Base-by-base conservation (phyloP, 2,797 vertebrate genomes). In the Heteromormyrus szaboi region DNA sequence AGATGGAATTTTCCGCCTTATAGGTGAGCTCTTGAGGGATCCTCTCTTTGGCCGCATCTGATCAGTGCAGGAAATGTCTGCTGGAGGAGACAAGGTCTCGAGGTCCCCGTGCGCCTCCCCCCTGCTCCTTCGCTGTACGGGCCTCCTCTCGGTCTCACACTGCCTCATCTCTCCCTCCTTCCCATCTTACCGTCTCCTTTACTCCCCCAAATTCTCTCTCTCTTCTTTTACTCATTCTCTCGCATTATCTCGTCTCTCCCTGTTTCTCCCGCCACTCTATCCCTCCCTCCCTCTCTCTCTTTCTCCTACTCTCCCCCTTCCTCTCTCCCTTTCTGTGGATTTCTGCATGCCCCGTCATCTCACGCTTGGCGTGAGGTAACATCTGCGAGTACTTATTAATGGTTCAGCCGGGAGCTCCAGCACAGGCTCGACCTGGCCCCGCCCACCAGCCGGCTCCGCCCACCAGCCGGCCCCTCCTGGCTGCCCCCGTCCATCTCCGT, bases 321-420 rank as follows among this genome's bases (percentile, higher is more conserved):
- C n/a, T 9, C 72, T 37, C 83, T 85, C 65, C 46, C 19, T 11
- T 44, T 11, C 17, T 22, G 68, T 33, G 54, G 89, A 89, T 87
- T 88, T 89, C 87, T 25, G 86, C 50, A 41, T 50, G 51, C 54
- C 89, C 79, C 83, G 7, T 86, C 89, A 54, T 81, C 50, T 76
- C 19, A 86, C n/a, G 41, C 65, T 88, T 44, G 25, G 72, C 41
- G 53, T 85, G 72, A 33, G 50, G 48, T 84, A 88, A 89, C 89
- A 88, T 89, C 89, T 89, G 89, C 41, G 56, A 89, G 54, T 54
- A 85, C n/a, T 87, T 84, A 88, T 88, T 88, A 62, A 29, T 62
- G 54, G 54, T 88, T 76, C 87, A 54, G 81, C 37, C 76, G 5
- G 44, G 76, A 89, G 86, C 72, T 37, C 50, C 12, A 56, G 85